Evolutionary conservation across 2,888 invertebrate species (phyloP), one percentile per base, ranked within the genome.

Genomic region (Gisinianus flammeolus): DNA sequence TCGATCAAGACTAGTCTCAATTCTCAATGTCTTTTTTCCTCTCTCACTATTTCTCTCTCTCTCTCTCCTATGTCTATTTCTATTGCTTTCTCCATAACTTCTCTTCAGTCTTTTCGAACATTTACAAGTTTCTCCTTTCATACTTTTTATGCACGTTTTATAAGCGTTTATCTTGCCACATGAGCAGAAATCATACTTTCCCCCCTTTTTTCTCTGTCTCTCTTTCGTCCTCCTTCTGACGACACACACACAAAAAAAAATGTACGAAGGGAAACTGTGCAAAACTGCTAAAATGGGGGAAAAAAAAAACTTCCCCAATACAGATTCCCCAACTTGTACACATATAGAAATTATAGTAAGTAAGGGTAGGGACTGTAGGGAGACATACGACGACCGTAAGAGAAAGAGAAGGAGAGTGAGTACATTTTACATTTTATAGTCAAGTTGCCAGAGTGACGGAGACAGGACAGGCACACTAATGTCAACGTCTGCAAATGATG

Each of bases 401-500:
- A 44, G 16, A 44, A 44, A 44, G 44, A 44, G 44, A 16, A 44
- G 44, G 22, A n/a, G 58, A 44, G 6, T 19, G 19, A 44, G 44
- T 44, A 44, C 44, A 44, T 44, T 35, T 35, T 35, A 35, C 35
- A 35, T 35, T 44, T 44, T 44, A 44, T 44, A 44, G 44, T 16
- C 44, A 44, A 52, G 44, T 44, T 44, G 44, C 44, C 44, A 62
- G 64, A 64, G 58, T 66, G 72, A 56, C 58, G 33, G 54, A 30
- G 67, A 74, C 28, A 74, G 74, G 52, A 35, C 54, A 67, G 26
- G 52, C 52, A 74, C 74, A 66, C 74, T 35, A 74, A 64, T 64
- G 44, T 74, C 64, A 31, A 64, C 35, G 73, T 74, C 73, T 62
- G 64, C 73, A 74, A 74, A 74, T 74, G 64, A 74, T 74, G 66